These are phyloP conservation scores for Diorhabda sublineata DNA, from an alignment of 1,140 invertebrate genomes.

Conservation along the genomic window DNA sequence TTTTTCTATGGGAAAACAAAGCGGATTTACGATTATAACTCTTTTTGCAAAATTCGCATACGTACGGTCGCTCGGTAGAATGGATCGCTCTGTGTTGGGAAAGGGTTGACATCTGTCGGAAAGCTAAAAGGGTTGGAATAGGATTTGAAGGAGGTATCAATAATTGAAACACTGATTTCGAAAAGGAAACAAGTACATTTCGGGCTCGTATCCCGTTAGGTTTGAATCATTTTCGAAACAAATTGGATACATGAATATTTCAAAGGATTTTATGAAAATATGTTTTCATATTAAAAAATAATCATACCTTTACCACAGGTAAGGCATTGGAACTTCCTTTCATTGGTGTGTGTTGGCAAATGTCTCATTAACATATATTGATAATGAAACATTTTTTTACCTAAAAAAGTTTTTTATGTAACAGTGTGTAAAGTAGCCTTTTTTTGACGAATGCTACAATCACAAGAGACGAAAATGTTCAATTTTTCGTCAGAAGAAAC, in stretches of 20 bases:
- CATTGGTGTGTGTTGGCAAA: conserved; percentile 75
- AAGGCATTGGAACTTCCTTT: conserved; percentile 75
- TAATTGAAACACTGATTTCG: neutral
- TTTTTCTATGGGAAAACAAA: conserved; percentile 70
- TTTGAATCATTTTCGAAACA: neutral
- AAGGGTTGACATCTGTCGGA: conserved; percentile 70
- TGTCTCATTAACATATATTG: conserved; percentile 77
- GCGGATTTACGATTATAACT: conserved; percentile 73
- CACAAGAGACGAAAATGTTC: too few species aligned
- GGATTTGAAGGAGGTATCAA: neutral
- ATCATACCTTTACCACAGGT: conserved; percentile 59
- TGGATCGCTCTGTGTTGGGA: conserved; percentile 72
- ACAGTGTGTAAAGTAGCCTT: neutral
- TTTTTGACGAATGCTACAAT: too few species aligned
- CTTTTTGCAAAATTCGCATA: conserved; percentile 70
- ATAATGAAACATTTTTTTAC: conserved; percentile 67
- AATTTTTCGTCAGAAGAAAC: too few species aligned
- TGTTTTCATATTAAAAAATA: neutral
- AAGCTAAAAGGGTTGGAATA: conserved; percentile 50
- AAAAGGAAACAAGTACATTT: neutral
- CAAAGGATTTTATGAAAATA: neutral
- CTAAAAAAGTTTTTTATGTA: conserved; percentile 37
- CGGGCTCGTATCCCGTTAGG: neutral
- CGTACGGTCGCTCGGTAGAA: conserved; percentile 64
- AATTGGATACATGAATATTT: neutral